Evolutionary conservation across 2,113 vertebrate genomes (phyloP).

Genomic region (Zapus hudsonius): DNA sequence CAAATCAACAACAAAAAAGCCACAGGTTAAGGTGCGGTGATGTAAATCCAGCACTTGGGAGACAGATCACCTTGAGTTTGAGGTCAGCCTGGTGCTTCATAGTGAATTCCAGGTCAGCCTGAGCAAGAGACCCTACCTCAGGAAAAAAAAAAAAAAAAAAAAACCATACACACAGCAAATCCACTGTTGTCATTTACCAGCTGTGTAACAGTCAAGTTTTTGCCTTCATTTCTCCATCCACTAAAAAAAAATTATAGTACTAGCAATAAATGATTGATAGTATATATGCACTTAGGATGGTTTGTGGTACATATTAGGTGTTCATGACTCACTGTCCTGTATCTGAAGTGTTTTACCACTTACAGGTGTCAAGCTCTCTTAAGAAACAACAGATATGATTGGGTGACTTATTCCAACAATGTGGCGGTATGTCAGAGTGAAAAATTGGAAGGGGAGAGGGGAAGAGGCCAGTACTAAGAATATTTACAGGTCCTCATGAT

Average conservation of each 20-base stretch:
- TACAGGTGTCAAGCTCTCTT: constrained; percentile 11
- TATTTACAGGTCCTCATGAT: background rate
- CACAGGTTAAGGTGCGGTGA: too few species aligned
- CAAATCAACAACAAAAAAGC: too few species aligned
- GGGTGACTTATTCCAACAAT: background rate
- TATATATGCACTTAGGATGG: constrained; percentile 13
- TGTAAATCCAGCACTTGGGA: too few species aligned
- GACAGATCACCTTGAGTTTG: too few species aligned
- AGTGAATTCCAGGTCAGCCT: too few species aligned
- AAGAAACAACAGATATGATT: background rate
- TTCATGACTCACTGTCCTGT: background rate
- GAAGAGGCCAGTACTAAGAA: background rate
- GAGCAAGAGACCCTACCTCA: too few species aligned
- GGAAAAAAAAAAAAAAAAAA: background rate
- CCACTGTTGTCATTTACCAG: constrained; percentile 21
- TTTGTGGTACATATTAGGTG: background rate
- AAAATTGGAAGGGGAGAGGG: background rate
- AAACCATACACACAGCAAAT: background rate
- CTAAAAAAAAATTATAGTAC: constrained; percentile 27
- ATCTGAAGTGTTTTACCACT: background rate
- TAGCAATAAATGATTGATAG: constrained; percentile 8
- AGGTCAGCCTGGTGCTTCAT: too few species aligned
- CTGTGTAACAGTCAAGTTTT: constrained; percentile 21
- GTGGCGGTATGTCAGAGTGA: constrained; percentile 13
- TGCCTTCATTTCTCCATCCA: background rate